phyloP scores from a whole-genome alignment of 2,888 invertebrate species.

The Orthosia gothica region DNA sequence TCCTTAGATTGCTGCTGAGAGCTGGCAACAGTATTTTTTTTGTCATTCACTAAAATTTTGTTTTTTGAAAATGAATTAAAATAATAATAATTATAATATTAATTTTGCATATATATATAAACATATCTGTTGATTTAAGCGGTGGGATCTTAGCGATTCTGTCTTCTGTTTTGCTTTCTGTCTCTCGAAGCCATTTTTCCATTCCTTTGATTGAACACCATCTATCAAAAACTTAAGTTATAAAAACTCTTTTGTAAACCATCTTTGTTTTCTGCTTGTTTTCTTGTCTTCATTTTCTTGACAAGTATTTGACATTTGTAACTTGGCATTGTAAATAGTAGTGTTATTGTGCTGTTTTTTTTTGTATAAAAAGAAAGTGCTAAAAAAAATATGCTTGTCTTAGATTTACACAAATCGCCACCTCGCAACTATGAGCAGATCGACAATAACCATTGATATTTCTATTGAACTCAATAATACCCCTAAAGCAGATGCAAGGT shows the following conservation, averaged over 20 bases:
- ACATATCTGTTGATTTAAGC: too few relatives aligned
- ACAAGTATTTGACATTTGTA: conserved; percentile 27
- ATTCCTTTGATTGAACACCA: neutral
- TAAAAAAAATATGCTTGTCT: conserved; percentile 33
- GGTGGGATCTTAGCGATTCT: too few relatives aligned
- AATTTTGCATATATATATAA: too few relatives aligned
- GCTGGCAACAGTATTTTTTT: too few relatives aligned
- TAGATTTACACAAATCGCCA: conserved; percentile 33
- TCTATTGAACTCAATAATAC: conserved; percentile 69
- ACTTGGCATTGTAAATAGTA: conserved; percentile 17
- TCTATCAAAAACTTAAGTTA: neutral
- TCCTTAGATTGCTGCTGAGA: too few relatives aligned
- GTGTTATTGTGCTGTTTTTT: conserved; percentile 20
- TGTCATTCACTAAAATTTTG: too few relatives aligned
- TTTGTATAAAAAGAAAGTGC: conserved; percentile 20
- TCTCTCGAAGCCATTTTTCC: neutral
- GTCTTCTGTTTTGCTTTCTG: neutral
- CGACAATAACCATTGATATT: conserved; percentile 71
- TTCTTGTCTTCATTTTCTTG: neutral
- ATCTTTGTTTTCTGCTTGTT: conserved; percentile 2
- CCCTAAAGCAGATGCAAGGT: conserved; percentile 56
- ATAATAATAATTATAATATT: too few relatives aligned
- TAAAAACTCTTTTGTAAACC: conserved; percentile 10
- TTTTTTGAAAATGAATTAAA: too few relatives aligned
- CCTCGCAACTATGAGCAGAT: conserved; percentile 66